Evolutionary conservation across 2,113 vertebrate species (phyloP), one percentile per base, ranked within the genome.

Genomic region (Kobus ellipsiprymnus): DNA sequence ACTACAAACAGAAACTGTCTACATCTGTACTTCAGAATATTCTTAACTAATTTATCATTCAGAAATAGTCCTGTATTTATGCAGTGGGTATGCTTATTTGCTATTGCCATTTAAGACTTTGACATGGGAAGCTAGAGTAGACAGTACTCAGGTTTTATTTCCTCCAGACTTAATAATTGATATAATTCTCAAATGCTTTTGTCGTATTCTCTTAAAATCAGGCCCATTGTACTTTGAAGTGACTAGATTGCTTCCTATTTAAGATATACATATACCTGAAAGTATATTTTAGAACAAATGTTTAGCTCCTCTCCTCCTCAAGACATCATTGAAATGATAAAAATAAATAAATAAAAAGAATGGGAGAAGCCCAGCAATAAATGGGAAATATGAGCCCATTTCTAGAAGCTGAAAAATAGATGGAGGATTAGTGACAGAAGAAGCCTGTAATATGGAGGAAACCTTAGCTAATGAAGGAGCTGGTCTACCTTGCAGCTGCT

Each of bases 21-120:
- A 36, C 19, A 92, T 67, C 46, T 93, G 3, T 93, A n/a, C 59
- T 96, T 96, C 15, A 94, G 46, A 95, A 89, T 97, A 89, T 93
- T 93, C 50, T 90, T 92, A 85, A 83, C 21, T 46, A 55, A n/a
- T 40, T 94, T 80, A 5, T 96, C 46, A 82, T 95, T 95, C 50
- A 85, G 7, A 81, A 82, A 30, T 62, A 95, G 25, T 77, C 84
- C 52, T 97, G 29, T n/a, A 78, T 85, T 90, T 95, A 33, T 85
- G 25, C 19, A 84, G 13, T 59, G n/a, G 27, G 12, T 92, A 40
- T 93, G 90, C 33, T 87, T 17, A 85, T 84, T 96, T 96, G 21
- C 48, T 91, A 17, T 89, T 91, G 44, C 57, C 27, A n/a, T 87
- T 50, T 88, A 46, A 88, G 36, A 55, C 52, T 74, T 88, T 46